Conservation (phyloP, 2,797 vertebrate genomes). For the Dicrostonyx torquatus region DNA sequence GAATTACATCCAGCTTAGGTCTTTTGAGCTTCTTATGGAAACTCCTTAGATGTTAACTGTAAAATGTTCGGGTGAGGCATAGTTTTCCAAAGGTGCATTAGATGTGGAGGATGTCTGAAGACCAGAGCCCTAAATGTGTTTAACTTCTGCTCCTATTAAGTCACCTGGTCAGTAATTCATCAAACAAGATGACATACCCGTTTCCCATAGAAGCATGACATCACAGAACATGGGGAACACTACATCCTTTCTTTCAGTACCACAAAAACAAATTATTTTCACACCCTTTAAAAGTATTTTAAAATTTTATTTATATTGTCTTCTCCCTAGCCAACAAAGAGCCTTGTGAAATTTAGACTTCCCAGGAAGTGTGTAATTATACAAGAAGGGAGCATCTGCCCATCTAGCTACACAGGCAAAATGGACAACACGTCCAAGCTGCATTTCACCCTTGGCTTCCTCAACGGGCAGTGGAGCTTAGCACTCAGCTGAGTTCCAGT, state of each 20-base stretch:
- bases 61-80: background rate
- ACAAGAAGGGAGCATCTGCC: background rate
- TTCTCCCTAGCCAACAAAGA: slow-evolving; percentile 1
- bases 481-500: background rate
- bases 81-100: slow-evolving; percentile 29
- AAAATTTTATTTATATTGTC: background rate
- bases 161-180: background rate
- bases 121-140: background rate
- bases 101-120: background rate
- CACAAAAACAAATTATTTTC: background rate
- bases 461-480: background rate
- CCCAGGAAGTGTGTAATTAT: background rate
- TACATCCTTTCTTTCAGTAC: background rate
- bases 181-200: background rate
- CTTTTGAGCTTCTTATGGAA: background rate
- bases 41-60: slow-evolving; percentile 28
- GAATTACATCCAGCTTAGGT: background rate
- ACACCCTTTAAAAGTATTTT: background rate
- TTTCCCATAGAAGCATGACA: background rate
- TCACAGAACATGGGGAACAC: background rate
- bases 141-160: background rate
- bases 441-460: background rate
- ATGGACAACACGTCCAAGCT: background rate
- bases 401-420: background rate
- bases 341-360: background rate